Percentiles rank a stretch among this genome's conserved stretches.
These are phyloP conservation scores for Morone saxatilis DNA, from an alignment of 2,113 vertebrate species.

Conservation along the genomic window DNA sequence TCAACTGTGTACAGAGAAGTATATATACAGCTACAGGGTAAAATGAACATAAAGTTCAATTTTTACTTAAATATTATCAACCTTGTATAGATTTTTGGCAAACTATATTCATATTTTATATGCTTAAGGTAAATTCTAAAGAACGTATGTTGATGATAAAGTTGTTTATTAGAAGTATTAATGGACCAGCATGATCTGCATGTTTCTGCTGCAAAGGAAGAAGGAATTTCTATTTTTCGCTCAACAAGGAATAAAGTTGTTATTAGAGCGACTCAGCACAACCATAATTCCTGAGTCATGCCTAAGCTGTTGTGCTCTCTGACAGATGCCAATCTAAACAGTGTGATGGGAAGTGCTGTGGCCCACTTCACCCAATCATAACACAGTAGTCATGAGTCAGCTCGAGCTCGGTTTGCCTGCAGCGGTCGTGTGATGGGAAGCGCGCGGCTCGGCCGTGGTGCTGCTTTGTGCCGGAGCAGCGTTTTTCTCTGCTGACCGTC, in stretches of 20 bases:
- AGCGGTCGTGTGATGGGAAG: slow-evolving; percentile 23
- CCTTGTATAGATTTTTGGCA: background rate
- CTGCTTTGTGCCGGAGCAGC: slow-evolving; percentile 66
- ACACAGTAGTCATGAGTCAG: slow-evolving; percentile 63
- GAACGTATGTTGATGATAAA: background rate
- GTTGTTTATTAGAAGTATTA: background rate
- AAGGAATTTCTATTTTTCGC: background rate
- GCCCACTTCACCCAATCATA: slow-evolving; percentile 30
- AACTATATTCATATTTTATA: background rate
- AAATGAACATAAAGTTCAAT: too few relatives aligned
- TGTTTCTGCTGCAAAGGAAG: background rate
- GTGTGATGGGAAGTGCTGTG: slow-evolving; percentile 19
- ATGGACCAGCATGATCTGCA: background rate
- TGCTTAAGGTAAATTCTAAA: background rate
- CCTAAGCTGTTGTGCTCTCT: slow-evolving; percentile 20
- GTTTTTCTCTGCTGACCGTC: slow-evolving; percentile 70
- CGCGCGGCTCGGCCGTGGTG: background rate
- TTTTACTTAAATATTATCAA: background rate
- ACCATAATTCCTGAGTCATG: slow-evolving; percentile 34
- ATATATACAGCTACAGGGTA: background rate
- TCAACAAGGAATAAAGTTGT: slow-evolving; percentile 29
- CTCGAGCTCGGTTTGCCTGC: slow-evolving; percentile 5
- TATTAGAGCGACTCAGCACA: slow-evolving; percentile 34
- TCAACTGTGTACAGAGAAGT: background rate
- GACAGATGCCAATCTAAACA: slow-evolving; percentile 48